phyloP scores from a whole-genome alignment of 2,797 vertebrate genomes.

The Holocentrus rufus region DNA sequence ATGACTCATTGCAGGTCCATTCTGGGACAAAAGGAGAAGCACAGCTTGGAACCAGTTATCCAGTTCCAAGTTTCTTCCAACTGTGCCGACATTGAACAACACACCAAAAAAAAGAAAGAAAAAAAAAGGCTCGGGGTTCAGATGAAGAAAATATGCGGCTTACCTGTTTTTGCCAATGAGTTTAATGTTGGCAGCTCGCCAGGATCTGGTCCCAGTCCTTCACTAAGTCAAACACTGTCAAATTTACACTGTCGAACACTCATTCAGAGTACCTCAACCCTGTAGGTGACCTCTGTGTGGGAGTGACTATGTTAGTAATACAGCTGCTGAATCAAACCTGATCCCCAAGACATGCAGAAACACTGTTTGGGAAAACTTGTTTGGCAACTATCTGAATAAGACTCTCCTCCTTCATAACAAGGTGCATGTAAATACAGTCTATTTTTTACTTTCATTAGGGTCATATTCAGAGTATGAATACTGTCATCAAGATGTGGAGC shows the following conservation, averaged over 20 bases:
- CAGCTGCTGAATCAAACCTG: too few species aligned
- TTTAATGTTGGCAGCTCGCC: background rate
- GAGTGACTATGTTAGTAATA: conserved; percentile 10
- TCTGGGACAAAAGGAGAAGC: background rate
- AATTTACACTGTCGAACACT: conserved; percentile 14
- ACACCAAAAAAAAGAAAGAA: background rate
- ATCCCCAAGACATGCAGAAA: too few species aligned
- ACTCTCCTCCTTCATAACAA: too few species aligned
- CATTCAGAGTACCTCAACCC: conserved; percentile 19
- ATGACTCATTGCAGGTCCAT: background rate
- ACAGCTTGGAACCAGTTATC: background rate
- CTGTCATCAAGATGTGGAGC: too few species aligned
- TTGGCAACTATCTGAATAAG: too few species aligned
- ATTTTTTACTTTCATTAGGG: too few species aligned
- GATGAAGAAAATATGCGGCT: conserved; percentile 6
- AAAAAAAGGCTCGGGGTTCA: background rate
- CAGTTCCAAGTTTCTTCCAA: background rate
- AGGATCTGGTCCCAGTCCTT: background rate
- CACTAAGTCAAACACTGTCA: conserved; percentile 8
- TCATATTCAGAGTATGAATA: too few species aligned
- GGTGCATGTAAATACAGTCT: too few species aligned
- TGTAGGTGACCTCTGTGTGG: conserved; percentile 20
- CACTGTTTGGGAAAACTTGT: too few species aligned
- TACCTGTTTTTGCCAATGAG: background rate
- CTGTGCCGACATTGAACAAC: background rate